Percentiles rank a stretch among this genome's conserved stretches.
Conservation (phyloP, 2,888 invertebrate species). For the Epistrophe eligans region DNA sequence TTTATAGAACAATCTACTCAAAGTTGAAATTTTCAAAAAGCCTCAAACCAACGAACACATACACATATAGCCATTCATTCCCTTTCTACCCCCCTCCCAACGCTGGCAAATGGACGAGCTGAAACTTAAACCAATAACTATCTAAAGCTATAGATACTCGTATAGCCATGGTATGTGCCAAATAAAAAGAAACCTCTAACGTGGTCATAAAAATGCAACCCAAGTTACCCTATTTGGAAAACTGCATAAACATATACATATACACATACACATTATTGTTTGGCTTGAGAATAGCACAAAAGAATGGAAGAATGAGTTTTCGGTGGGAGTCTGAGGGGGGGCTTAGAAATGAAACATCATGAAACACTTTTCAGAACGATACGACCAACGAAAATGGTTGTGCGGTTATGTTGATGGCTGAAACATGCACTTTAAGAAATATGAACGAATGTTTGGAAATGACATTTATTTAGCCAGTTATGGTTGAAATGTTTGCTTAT, state of each 20-base stretch:
- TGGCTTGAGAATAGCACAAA: conserved; percentile 18
- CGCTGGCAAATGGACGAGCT: conserved; percentile 1
- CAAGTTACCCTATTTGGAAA: conserved; percentile 35
- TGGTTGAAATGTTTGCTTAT: conserved; percentile 62
- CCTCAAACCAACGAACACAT: not conserved
- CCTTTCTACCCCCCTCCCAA: not conserved
- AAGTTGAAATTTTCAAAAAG: conserved; percentile 13
- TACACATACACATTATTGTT: not conserved
- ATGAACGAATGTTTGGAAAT: conserved; percentile 69
- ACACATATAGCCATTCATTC: conserved; percentile 15
- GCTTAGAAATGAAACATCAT: conserved; percentile 25
- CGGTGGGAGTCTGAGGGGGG: not conserved
- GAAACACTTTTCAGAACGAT: conserved; percentile 48
- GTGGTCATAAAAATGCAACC: conserved; percentile 56
- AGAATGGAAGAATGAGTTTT: conserved; percentile 15
- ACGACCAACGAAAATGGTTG: conserved; percentile 64
- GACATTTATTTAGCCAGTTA: conserved; percentile 75
- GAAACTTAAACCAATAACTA: conserved; percentile 21
- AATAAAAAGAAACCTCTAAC: conserved; percentile 25
- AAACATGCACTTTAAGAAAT: conserved; percentile 74
- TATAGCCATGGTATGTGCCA: conserved; percentile 22
- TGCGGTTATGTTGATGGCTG: conserved; percentile 69
- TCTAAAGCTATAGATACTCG: not conserved
- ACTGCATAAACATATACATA: conserved; percentile 22
- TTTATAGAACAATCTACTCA: not conserved